Evolutionary conservation across 2,797 vertebrate genomes (phyloP).

Genomic region (Notamacropus eugenii): DNA sequence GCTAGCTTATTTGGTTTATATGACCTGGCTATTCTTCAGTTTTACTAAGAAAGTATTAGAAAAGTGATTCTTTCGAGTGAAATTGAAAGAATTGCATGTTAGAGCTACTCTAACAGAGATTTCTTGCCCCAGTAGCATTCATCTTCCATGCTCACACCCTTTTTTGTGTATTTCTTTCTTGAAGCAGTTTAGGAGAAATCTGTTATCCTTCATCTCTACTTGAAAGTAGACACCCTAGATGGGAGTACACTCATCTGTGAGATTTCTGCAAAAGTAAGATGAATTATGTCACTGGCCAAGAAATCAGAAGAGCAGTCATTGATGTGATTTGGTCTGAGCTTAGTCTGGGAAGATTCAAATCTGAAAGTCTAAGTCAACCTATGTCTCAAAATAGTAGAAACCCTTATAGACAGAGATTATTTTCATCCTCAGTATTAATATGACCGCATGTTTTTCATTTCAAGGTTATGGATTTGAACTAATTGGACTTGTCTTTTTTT

Average conservation of each 20-base stretch:
- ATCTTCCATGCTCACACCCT: background rate
- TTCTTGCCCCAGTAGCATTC: background rate
- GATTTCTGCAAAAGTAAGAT: background rate
- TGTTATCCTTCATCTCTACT: background rate
- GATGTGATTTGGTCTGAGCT: background rate
- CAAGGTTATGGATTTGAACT: background rate
- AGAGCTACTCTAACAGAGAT: background rate
- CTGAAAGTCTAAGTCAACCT: background rate
- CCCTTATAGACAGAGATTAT: background rate
- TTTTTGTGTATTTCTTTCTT: background rate
- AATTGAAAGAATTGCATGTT: background rate
- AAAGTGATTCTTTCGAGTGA: background rate
- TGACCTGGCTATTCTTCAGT: background rate
- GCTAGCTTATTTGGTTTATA: background rate
- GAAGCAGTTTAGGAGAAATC: background rate
- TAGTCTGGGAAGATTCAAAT: background rate
- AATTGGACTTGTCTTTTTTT: background rate
- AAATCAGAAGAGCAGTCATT: background rate
- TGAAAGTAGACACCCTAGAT: background rate
- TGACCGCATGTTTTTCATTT: background rate
- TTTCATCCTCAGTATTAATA: background rate
- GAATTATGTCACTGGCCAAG: background rate
- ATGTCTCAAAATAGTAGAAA: background rate
- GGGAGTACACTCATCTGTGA: background rate
- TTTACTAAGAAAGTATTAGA: background rate